Evolutionary conservation across 2,797 vertebrate species (phyloP), one percentile per base, ranked within the genome.

Genomic region (Etheostoma nigrum): DNA sequence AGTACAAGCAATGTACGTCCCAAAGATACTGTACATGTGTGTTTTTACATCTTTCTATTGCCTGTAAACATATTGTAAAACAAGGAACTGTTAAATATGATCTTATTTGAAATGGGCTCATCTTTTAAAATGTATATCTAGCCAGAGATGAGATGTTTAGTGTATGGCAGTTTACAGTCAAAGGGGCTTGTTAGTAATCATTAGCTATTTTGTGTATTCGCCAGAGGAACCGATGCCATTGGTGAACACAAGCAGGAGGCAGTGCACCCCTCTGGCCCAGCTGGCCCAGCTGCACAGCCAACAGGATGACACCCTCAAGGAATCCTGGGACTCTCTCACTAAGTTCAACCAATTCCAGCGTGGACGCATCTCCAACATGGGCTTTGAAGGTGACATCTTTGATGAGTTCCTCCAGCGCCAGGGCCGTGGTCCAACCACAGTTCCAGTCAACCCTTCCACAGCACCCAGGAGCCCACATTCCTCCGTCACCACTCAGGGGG

Each of bases 381-480:
- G 94, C 52, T 95, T 95, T 36, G 97, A 97, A 74, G 96, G 96
- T 0, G 98, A 99, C 92, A 93, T 99, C 84, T 96, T 99, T 47
- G 97, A 99, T 8, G 97, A 99, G 87, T 98, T 99, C 85, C 94
- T 98, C 61, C 97, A 97, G 78, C 97, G 96, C 2, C 96, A 96
- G 86, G 90, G 90, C 5, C 86, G 83, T 0, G 74, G 82, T 51
- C 84, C 86, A 3, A 49, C 88, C 42, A 30, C 82, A 13, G 33
- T 77, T 42, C 55, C 77, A 4, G 16, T 68, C 42, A 81, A 69
- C 60, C 19, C 72, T 23, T 65, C 86, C 36, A 23, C 58, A 6
- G 49, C 85, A 10, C 66, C 90, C 49, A 73, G 67, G 62, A 89
- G 88, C 67, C 81, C 89, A 0, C 59, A 66, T 8, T 77, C 87